Evolutionary conservation across 2,797 vertebrate species (phyloP), one percentile per base, ranked within the genome.

Genomic region (Myotis findleyi): DNA sequence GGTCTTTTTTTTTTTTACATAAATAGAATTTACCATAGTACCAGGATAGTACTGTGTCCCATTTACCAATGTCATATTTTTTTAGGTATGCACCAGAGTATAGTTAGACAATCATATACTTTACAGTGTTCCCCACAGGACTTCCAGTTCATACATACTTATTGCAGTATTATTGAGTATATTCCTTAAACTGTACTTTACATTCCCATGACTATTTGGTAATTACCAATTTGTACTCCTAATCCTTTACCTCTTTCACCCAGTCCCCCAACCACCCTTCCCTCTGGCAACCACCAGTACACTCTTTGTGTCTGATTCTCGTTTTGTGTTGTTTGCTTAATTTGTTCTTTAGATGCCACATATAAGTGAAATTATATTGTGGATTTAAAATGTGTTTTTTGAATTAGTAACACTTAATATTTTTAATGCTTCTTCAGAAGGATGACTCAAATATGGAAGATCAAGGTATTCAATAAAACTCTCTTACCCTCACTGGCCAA

Each of bases 351-450:
- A 33, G 49, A 36, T 55, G 23, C 5, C 12, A 77, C 49, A 53
- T 55, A 36, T 36, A 36, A 55, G 13, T 25, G 12, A 77, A 77
- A 55, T 77, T 6, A 51, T 55, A 55, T 23, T 53, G 10, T 71
- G n/a, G 8, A 7, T 84, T 87, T 73, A 75, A 44, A 57, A 47
- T 62, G 14, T 68, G 23, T 66, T 68, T 47, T 7, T 79, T 30
- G 53, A 41, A 87, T 79, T 87, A 71, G 2, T 90, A 36, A 44
- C 36, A 23, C 7, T 87, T 11, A 80, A 83, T 23, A 16, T 20
- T 62, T 68, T n/a, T 72, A 87, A 62, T 87, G 57, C 6, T 71
- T 87, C 38, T 59, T 95, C 64, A 71, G n/a, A 90, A 71, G 27
- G 5, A 41, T 41, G 33, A 81, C 18, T 66, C 12, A 80, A 75